Evolutionary conservation across 1,140 invertebrate species (phyloP).

Genomic region (Temnothorax longispinosus): DNA sequence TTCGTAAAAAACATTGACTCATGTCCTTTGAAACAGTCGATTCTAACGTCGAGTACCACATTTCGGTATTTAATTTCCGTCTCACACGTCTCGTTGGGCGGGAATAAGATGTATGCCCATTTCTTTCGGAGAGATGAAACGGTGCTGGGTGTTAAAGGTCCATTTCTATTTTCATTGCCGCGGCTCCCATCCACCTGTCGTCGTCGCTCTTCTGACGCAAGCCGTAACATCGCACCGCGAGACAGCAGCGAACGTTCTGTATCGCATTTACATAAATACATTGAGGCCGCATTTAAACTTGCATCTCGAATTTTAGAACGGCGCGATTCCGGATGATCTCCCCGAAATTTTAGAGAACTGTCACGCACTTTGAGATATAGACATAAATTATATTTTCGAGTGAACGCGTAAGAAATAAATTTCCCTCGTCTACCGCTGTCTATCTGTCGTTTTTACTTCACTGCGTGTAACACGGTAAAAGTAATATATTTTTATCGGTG

Average conservation of each 20-base stretch:
- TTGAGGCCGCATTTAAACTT: constrained; percentile 42
- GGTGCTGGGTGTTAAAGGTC: constrained; percentile 43
- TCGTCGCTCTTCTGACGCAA: constrained; percentile 76
- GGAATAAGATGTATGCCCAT: constrained; percentile 42
- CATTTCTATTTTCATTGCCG: constrained; percentile 80
- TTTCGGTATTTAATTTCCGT: neutral
- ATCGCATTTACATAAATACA: constrained; percentile 57
- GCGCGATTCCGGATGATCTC: neutral
- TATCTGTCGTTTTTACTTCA: neutral
- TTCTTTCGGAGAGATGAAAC: constrained; percentile 57
- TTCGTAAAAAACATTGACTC: constrained; percentile 41
- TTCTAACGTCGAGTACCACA: constrained; percentile 5
- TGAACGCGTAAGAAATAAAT: neutral
- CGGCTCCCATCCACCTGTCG: constrained; percentile 80
- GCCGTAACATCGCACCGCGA: constrained; percentile 41
- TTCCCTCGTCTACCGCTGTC: neutral
- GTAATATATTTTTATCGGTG: neutral
- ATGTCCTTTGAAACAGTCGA: constrained; percentile 21
- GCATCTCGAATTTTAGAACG: constrained; percentile 37
- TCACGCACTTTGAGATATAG: neutral
- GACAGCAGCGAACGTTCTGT: constrained; percentile 45
- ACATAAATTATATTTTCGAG: neutral
- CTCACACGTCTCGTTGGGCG: neutral
- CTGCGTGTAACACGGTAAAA: neutral
- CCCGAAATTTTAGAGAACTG: constrained; percentile 24